Conservation (phyloP, 23 tunicate species). For the Phallusia fumigata region DNA sequence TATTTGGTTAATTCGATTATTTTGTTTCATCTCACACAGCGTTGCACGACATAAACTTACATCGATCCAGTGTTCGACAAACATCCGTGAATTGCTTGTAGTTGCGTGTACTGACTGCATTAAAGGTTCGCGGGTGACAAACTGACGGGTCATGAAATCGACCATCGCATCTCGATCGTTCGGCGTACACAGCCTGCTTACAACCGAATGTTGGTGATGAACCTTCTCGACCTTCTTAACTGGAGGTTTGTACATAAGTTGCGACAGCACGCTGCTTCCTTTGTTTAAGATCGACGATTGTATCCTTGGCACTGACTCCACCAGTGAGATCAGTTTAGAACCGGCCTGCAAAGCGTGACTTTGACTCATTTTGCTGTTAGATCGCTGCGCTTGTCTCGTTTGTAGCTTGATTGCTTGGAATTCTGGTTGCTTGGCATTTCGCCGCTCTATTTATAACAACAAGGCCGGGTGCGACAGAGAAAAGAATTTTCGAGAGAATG, state of each 20-base stretch:
- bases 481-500: no score
- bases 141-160: slow-evolving; percentile 51
- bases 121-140: slow-evolving; percentile 70
- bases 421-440: background rate
- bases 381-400: background rate
- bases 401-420: background rate
- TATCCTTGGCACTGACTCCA: background rate
- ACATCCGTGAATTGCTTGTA: slow-evolving; percentile 44
- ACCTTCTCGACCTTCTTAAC: background rate
- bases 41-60: no score
- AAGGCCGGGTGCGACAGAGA: background rate
- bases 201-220: background rate
- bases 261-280: background rate
- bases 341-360: background rate
- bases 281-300: background rate
- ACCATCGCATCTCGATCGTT: slow-evolving; percentile 58
- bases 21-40: no score
- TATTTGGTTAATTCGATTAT: no score
- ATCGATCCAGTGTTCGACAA: slow-evolving; percentile 63
- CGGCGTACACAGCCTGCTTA: slow-evolving; percentile 26
- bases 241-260: slow-evolving; percentile 1
- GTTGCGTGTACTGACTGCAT: slow-evolving; percentile 56
- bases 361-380: background rate
- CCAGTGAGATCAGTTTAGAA: background rate
- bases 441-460: background rate